Base-by-base conservation (phyloP, 2,797 vertebrate genomes). In the Hemibagrus guttatus region DNA sequence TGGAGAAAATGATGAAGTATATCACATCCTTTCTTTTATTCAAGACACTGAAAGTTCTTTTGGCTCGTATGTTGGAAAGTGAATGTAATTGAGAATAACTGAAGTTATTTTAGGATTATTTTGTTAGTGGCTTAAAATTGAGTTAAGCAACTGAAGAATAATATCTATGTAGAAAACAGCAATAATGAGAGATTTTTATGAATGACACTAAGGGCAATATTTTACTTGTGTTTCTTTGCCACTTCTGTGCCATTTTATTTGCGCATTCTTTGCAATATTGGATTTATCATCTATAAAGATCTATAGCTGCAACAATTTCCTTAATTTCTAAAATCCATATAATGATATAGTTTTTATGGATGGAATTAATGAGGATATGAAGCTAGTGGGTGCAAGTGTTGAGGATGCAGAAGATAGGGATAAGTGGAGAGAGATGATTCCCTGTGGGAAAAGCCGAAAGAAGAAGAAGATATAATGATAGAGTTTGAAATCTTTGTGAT, bases 131-230 rank as follows among this genome's bases (percentile, higher is more conserved):
- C 31, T 59, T 80, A 21, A 71, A 86, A 79, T 78, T 72, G 64
- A 86, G 81, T 83, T n/a, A 82, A 52, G 35, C 42, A 21, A 56
- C 61, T 13, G 79, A 64, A 75, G 85, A 86, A 75, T 35, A 63
- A 74, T 46, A 61, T 81, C 78, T 28, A 9, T 35, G 28, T 58
- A 28, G 28, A 82, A 80, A 81, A 28, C 11, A 63, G 39, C n/a
- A n/a, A 66, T 19, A 82, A 52, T 75, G 21, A 82, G 23, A 64
- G 7, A 74, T 59, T 21, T 59, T 39, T 75, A 35, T 23, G 21
- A 74, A 39, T 26, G 42, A 17, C 54, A 54, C 19, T 12, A 71
- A 81, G 26, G 31, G 31, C 19, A 46, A 26, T 8, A 8, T n/a
- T 64, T 31, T 19, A 6, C 13, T 56, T n/a, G n/a, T 54, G 28